A percentile compares a stretch with the other conserved stretches of the same genome.
Conservation (phyloP, 2,888 invertebrate genomes). For the Microctonus aethiopoides region DNA sequence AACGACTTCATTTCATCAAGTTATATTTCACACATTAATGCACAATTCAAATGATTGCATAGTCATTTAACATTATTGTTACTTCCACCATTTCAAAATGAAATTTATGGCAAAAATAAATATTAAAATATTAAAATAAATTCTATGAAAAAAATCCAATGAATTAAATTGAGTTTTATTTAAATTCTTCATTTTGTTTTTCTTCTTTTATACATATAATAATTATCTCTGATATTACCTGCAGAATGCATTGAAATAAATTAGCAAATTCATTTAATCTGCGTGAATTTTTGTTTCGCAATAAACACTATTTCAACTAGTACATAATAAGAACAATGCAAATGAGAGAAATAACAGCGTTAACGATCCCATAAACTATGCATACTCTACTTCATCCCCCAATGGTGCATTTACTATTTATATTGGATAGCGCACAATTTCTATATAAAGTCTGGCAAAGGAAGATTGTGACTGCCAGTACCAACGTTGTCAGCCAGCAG, state of each 20-base stretch:
- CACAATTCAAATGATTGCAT: background rate
- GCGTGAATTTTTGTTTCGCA: conserved; percentile 22
- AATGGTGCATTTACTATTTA: conserved; percentile 25
- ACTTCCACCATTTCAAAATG: background rate
- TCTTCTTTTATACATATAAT: background rate
- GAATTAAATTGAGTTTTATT: no score
- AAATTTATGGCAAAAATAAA: conserved; percentile 1
- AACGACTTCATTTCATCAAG: no score
- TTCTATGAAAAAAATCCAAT: no score
- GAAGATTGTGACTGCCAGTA: background rate
- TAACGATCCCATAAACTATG: conserved; percentile 35
- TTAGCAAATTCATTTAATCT: conserved; percentile 23
- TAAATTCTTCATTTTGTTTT: no score
- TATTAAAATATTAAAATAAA: background rate
- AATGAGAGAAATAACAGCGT: conserved; percentile 28
- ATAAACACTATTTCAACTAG: conserved; percentile 31
- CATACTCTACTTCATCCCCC: conserved; percentile 5
- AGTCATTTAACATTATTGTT: background rate
- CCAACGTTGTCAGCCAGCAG: background rate
- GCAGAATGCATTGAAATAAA: background rate
- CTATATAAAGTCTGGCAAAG: background rate
- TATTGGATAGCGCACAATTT: conserved; percentile 15
- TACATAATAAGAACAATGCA: conserved; percentile 33
- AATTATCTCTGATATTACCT: background rate
- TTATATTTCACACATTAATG: background rate